Evolutionary conservation across 2,888 invertebrate genomes (phyloP).

Genomic region (Dicycla oo): DNA sequence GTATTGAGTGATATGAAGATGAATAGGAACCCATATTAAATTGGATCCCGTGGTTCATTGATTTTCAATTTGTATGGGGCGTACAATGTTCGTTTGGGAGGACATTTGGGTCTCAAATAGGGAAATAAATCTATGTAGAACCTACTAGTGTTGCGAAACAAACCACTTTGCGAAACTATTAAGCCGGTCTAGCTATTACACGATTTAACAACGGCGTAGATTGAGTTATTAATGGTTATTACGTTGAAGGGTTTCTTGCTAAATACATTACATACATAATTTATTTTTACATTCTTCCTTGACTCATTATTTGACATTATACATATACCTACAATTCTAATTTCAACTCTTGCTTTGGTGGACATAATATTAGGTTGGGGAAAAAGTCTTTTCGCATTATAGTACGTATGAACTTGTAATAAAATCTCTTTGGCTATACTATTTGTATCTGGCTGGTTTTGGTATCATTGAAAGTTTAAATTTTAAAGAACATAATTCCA

Average conservation of each 20-base stretch:
- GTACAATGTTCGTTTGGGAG: constrained; percentile 72
- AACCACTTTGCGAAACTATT: constrained; percentile 68
- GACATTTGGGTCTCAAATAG: constrained; percentile 74
- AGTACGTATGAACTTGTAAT: no score
- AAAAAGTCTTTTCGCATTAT: no score
- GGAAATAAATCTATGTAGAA: constrained; percentile 78
- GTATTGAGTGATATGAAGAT: constrained; percentile 71
- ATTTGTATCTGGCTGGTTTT: no score
- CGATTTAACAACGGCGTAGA: constrained; percentile 58
- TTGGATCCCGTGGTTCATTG: constrained; percentile 86
- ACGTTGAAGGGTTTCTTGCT: constrained; percentile 27
- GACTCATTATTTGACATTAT: no score
- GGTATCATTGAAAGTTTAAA: no score
- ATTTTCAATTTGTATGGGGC: constrained; percentile 87
- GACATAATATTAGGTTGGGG: no score
- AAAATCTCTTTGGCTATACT: no score
- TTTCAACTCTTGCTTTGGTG: no score
- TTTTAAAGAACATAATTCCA: no score
- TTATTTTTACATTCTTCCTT: no score
- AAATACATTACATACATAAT: background rate
- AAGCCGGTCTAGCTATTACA: constrained; percentile 56
- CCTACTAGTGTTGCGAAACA: constrained; percentile 69
- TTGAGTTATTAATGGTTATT: constrained; percentile 58
- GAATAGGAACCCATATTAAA: constrained; percentile 86
- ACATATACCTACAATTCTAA: no score